phyloP scores from a whole-genome alignment of 2,113 vertebrate genomes.

The Elachura formosa region DNA sequence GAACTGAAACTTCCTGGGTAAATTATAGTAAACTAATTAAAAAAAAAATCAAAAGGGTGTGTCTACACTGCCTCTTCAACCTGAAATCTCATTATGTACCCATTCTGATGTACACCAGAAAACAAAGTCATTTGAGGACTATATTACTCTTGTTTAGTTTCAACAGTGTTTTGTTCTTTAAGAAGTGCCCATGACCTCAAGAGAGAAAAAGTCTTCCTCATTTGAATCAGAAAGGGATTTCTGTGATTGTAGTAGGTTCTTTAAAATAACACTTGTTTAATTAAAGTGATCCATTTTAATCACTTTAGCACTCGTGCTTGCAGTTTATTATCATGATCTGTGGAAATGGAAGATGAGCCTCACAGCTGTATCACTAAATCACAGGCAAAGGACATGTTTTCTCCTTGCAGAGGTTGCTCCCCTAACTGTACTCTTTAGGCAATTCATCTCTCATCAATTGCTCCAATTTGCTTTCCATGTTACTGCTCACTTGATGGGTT shows the following conservation, averaged over 20 bases:
- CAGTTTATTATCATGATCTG: neutral
- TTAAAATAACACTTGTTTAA: neutral
- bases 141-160: neutral
- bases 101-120: neutral
- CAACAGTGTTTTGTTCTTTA: neutral
- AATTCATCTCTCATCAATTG: constrained; percentile 10
- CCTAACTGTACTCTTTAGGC: neutral
- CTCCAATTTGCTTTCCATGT: constrained; percentile 26
- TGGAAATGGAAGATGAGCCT: neutral
- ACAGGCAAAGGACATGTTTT: neutral
- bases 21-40: neutral
- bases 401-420: neutral
- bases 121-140: neutral
- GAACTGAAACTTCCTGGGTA: neutral
- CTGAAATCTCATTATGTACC: neutral
- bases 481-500: constrained; percentile 22
- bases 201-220: neutral
- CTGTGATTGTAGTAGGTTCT: neutral
- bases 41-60: neutral
- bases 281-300: neutral
- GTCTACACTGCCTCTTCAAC: neutral
- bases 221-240: neutral
- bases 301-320: neutral
- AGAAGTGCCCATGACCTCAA: neutral
- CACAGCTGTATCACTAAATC: constrained; percentile 18